phyloP scores from a whole-genome alignment of 2,797 vertebrate genomes.

The Lepilemur septentrionalis region DNA sequence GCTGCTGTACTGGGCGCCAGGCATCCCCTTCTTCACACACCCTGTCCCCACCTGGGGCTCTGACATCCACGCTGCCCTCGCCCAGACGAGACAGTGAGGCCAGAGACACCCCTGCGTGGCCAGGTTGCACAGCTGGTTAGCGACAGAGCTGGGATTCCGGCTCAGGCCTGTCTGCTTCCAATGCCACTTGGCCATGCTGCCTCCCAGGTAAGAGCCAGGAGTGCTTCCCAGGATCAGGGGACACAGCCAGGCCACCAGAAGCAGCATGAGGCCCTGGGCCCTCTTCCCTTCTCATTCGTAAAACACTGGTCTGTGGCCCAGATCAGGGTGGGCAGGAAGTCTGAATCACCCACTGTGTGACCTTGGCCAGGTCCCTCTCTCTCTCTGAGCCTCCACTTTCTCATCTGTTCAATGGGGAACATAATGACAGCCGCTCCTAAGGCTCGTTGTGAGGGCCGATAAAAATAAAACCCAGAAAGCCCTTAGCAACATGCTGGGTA shows the following conservation, averaged over 20 bases:
- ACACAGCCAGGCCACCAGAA: not conserved
- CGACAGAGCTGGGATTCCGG: not conserved
- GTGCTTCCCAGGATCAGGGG: not conserved
- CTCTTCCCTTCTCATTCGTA: not conserved
- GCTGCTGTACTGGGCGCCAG: fast-evolving
- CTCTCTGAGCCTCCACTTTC: not conserved
- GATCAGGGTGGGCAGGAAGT: not conserved
- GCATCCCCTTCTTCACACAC: not conserved
- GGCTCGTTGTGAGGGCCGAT: not conserved
- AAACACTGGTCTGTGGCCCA: not conserved
- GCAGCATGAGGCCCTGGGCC: not conserved
- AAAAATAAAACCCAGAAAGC: not conserved
- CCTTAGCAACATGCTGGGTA: not conserved
- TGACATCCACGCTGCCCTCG: not conserved
- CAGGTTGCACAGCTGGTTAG: not conserved
- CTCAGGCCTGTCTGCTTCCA: not conserved
- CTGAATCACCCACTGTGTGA: not conserved
- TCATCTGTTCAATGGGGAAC: not conserved
- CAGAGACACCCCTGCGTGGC: not conserved
- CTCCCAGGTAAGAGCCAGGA: not conserved
- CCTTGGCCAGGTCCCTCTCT: not conserved
- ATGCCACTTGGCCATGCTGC: not conserved
- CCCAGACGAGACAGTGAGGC: not conserved
- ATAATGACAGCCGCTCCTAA: not conserved
- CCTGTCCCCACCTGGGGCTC: too few relatives aligned